Evolutionary conservation across 1,140 invertebrate species (phyloP).

Genomic region (Euura saliciscinereae): DNA sequence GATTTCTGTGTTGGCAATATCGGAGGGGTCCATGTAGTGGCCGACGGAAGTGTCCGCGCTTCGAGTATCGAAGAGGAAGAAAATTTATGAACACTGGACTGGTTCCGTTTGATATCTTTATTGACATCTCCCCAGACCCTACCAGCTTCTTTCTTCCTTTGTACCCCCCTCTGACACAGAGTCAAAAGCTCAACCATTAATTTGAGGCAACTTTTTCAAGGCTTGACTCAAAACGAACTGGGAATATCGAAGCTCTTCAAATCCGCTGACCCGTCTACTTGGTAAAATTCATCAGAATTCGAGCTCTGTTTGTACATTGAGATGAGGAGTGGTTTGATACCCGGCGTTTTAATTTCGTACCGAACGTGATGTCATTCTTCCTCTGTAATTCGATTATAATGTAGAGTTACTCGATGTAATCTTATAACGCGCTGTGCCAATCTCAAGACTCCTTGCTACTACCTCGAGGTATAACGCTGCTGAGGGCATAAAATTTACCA

Average conservation of each 20-base stretch:
- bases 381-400: background rate
- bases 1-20: conserved; percentile 15
- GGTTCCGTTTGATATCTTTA: background rate
- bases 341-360: background rate
- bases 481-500: background rate
- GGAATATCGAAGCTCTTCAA: no score
- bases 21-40: background rate
- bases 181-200: no score
- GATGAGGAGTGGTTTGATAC: no score
- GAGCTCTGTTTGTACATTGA: no score
- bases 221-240: no score
- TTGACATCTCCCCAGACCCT: background rate
- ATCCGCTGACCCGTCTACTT: no score
- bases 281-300: no score
- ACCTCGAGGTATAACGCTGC: background rate
- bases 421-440: background rate
- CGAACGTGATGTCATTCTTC: background rate
- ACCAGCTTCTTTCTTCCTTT: no score
- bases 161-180: no score
- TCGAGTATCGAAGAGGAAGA: background rate
- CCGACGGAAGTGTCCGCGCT: background rate
- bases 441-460: background rate
- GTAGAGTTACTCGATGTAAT: background rate
- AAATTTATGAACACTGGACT: conserved; percentile 7
- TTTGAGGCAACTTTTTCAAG: no score